Evolutionary conservation across 2,888 invertebrate species (phyloP).

Genomic region (Panzeria rudis): DNA sequence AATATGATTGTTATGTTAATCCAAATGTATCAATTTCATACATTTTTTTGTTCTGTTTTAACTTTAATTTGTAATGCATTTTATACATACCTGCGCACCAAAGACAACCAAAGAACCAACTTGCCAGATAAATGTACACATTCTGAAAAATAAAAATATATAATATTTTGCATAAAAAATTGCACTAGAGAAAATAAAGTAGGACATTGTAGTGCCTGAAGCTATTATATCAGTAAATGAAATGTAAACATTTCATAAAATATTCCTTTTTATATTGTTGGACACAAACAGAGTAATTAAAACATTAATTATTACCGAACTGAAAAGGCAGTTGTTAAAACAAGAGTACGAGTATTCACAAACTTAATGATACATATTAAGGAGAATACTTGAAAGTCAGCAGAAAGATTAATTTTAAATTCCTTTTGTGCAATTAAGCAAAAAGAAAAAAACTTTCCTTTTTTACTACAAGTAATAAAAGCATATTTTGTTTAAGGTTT

Average conservation of each 20-base stretch:
- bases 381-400: not conserved
- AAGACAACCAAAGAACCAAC: not conserved
- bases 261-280: slow-evolving; percentile 28
- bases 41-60: too few species aligned
- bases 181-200: slow-evolving; percentile 21
- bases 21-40: too few species aligned
- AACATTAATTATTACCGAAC: slow-evolving; percentile 48
- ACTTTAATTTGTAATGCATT: too few species aligned
- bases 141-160: not conserved
- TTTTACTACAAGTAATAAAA: not conserved
- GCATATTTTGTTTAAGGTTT: not conserved
- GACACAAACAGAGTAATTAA: slow-evolving; percentile 46
- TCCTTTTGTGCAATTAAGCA: not conserved
- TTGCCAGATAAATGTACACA: not conserved
- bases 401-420: slow-evolving; percentile 15
- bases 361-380: slow-evolving; percentile 22
- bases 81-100: too few species aligned
- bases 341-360: not conserved
- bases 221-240: slow-evolving; percentile 55
- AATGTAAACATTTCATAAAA: slow-evolving; percentile 56
- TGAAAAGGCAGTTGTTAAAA: slow-evolving; percentile 18
- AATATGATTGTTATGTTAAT: too few species aligned
- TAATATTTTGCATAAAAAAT: slow-evolving; percentile 21
- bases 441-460: not conserved
- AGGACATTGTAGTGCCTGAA: slow-evolving; percentile 49